phyloP scores from a whole-genome alignment of 2,113 vertebrate species.

The Chaetodon auriga region DNA sequence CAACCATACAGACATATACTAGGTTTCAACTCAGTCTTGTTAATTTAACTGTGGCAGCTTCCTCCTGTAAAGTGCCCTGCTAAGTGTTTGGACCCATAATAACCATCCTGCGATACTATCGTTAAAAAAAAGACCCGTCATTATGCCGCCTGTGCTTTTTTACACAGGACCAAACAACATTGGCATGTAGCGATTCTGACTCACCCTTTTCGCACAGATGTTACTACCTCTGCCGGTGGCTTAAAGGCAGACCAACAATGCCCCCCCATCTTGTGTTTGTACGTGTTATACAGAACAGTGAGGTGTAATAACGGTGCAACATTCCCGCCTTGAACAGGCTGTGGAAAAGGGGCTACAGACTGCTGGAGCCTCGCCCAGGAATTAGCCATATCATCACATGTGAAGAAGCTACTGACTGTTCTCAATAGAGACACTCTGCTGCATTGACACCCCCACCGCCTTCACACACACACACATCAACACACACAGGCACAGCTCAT shows the following conservation, averaged over 20 bases:
- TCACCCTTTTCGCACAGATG: too few species aligned
- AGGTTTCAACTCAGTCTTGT: neutral
- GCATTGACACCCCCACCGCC: constrained; percentile 3
- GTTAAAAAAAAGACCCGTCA: too few species aligned
- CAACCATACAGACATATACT: neutral
- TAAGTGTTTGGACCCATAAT: constrained; percentile 26
- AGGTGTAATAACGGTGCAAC: too few species aligned
- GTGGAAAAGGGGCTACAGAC: neutral
- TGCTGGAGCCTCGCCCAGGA: constrained; percentile 32
- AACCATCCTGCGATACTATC: too few species aligned
- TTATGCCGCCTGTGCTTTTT: too few species aligned
- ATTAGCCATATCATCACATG: constrained; percentile 58
- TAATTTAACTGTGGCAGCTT: constrained; percentile 15
- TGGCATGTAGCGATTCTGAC: too few species aligned
- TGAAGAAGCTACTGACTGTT: constrained; percentile 50
- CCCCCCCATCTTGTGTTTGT: too few species aligned
- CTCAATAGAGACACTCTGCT: constrained; percentile 20
- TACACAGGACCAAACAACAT: too few species aligned
- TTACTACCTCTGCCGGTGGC: too few species aligned
- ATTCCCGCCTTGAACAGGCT: too few species aligned
- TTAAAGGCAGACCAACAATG: too few species aligned
- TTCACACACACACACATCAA: constrained; percentile 3
- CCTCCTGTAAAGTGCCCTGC: constrained; percentile 11
- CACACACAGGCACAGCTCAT: constrained; percentile 8
- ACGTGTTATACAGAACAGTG: too few species aligned